phyloP scores from a whole-genome alignment of 2,797 vertebrate genomes.

The Phrynocephalus vlangalii region DNA sequence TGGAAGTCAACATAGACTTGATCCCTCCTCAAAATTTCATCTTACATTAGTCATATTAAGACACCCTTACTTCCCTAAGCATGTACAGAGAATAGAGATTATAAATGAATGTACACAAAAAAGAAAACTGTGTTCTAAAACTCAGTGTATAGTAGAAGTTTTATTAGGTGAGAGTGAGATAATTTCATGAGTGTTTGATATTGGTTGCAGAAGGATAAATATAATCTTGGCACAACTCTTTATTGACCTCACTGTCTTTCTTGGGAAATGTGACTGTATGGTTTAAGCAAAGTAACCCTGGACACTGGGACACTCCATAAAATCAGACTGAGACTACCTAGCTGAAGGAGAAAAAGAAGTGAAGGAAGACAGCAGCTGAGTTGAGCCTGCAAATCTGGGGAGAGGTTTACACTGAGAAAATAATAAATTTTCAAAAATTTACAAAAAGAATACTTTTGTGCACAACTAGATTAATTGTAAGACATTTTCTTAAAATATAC shows the following conservation, averaged over 20 bases:
- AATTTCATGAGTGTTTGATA: slow-evolving; percentile 16
- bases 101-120: background rate
- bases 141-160: background rate
- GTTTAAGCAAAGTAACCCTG: background rate
- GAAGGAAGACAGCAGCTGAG: too few relatives aligned
- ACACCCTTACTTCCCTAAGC: background rate
- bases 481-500: background rate
- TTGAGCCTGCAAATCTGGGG: too few relatives aligned
- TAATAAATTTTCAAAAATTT: too few relatives aligned
- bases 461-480: slow-evolving; percentile 9
- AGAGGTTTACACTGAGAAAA: too few relatives aligned
- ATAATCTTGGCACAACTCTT: background rate
- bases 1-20: background rate
- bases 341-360: too few relatives aligned
- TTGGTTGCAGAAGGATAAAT: slow-evolving; percentile 6
- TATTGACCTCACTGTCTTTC: background rate
- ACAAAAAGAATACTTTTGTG: background rate
- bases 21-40: background rate
- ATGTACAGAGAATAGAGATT: background rate
- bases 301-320: background rate
- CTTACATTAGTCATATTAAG: background rate
- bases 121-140: slow-evolving; percentile 2
- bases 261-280: slow-evolving; percentile 18
- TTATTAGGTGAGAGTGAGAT: slow-evolving; percentile 24
- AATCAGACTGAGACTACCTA: background rate